A percentile compares a stretch with the other conserved stretches of the same genome.
phyloP scores from a whole-genome alignment of 2,888 invertebrate species.

The Cosmorhoe ocellata region DNA sequence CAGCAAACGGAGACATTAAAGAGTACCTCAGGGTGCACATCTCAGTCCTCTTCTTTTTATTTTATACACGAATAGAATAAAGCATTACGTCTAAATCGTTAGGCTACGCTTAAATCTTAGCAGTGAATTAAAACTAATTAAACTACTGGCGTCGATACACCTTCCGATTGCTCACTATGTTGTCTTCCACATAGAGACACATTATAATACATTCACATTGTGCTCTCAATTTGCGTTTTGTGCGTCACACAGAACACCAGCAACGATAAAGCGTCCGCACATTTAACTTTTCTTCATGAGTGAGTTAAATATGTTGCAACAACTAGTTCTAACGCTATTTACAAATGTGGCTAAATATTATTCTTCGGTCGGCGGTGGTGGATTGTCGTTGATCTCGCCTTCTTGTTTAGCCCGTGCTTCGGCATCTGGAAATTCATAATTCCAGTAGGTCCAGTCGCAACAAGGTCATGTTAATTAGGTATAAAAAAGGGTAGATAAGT shows the following conservation, averaged over 20 bases:
- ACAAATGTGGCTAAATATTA: conserved; percentile 80
- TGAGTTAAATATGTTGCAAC: conserved; percentile 69
- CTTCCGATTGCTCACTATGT: conserved; percentile 72
- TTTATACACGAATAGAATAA: conserved; percentile 29
- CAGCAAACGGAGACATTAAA: conserved; percentile 30
- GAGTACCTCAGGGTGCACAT: conserved; percentile 33
- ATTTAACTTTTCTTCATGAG: conserved; percentile 64
- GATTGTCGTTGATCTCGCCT: conserved; percentile 60
- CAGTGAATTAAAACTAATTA: conserved; percentile 50
- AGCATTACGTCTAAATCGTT: conserved; percentile 40
- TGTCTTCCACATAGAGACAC: conserved; percentile 74
- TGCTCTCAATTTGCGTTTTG: conserved; percentile 61
- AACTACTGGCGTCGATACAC: conserved; percentile 52
- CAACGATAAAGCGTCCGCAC: conserved; percentile 47
- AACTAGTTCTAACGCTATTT: conserved; percentile 75
- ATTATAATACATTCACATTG: conserved; percentile 57
- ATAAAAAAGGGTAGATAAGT: too few relatives aligned
- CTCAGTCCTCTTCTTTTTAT: conserved; percentile 24
- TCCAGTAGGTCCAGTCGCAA: too few relatives aligned
- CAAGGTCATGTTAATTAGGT: too few relatives aligned
- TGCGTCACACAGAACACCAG: conserved; percentile 60
- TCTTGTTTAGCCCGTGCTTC: conserved; percentile 80
- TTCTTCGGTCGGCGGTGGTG: conserved; percentile 69
- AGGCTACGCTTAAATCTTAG: conserved; percentile 47
- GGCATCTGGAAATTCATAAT: conserved; percentile 78